Evolutionary conservation across 2,797 vertebrate species (phyloP).

Genomic region (Poliocrania exsul): DNA sequence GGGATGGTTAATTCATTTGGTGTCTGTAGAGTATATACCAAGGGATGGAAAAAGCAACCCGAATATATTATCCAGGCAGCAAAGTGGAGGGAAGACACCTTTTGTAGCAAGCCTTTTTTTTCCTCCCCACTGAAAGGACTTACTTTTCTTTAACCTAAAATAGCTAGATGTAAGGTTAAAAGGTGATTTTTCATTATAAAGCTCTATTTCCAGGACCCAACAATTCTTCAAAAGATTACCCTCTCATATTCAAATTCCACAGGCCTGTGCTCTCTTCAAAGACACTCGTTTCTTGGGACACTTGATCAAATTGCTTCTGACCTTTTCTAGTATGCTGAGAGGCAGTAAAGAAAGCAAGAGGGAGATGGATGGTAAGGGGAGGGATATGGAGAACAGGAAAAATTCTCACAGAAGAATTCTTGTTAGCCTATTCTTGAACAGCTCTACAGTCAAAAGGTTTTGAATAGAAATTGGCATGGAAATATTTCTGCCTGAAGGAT

Average conservation of each 20-base stretch:
- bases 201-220: neutral
- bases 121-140: neutral
- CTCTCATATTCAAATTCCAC: conserved; percentile 34
- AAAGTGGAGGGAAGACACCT: neutral
- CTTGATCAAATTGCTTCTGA: conserved; percentile 45
- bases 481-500: conserved; percentile 61
- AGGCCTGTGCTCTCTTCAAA: conserved; percentile 16
- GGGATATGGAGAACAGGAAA: conserved; percentile 1
- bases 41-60: neutral
- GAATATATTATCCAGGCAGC: neutral
- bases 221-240: conserved; percentile 27
- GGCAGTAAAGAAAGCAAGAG: neutral
- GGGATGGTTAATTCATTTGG: conserved; percentile 24
- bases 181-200: conserved; percentile 38
- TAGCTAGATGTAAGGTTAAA: conserved; percentile 11
- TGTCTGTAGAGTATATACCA: neutral
- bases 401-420: conserved; percentile 23
- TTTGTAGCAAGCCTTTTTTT: neutral
- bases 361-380: neutral
- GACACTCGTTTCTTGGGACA: neutral
- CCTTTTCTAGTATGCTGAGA: conserved; percentile 9
- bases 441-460: conserved; percentile 38
- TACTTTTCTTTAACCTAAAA: neutral
- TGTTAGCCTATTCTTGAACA: conserved; percentile 22
- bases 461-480: conserved; percentile 43